These are phyloP conservation scores for Hippotragus niger DNA, from an alignment of 2,113 vertebrate genomes.

Conservation along the genomic window DNA sequence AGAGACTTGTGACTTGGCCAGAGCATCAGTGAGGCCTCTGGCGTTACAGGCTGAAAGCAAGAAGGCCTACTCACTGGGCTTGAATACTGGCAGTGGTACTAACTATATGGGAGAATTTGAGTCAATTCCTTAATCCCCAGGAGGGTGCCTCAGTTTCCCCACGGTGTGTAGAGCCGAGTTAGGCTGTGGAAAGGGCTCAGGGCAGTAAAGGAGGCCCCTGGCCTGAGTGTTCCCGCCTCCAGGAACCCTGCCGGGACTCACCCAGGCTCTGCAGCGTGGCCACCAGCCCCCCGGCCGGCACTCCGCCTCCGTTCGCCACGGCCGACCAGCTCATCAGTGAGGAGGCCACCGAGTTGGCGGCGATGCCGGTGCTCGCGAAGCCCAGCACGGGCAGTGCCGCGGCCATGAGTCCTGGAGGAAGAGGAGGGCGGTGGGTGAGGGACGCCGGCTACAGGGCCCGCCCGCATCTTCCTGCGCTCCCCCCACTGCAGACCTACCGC, in stretches of 20 bases:
- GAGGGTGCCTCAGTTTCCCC: neutral
- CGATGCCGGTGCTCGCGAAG: neutral
- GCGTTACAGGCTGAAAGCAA: neutral
- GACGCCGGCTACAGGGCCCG: neutral
- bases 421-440: neutral
- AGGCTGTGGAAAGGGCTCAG: neutral
- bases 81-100: neutral
- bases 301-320: neutral
- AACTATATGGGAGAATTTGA: neutral
- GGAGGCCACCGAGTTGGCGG: neutral
- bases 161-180: neutral
- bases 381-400: neutral
- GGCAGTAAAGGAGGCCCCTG: neutral
- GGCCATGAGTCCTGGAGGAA: neutral
- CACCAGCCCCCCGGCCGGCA: neutral
- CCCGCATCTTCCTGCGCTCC: too few relatives aligned
- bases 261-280: conserved; percentile 24
- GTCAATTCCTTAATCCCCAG: neutral
- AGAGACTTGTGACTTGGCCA: neutral
- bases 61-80: neutral
- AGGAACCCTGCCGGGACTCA: neutral
- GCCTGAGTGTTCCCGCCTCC: neutral
- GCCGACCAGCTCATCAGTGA: conserved; percentile 9
- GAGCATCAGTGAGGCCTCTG: neutral
- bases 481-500: neutral